These are phyloP conservation scores for Apodemus agrarius DNA, from an alignment of 2,797 vertebrate species.

Conservation along the genomic window DNA sequence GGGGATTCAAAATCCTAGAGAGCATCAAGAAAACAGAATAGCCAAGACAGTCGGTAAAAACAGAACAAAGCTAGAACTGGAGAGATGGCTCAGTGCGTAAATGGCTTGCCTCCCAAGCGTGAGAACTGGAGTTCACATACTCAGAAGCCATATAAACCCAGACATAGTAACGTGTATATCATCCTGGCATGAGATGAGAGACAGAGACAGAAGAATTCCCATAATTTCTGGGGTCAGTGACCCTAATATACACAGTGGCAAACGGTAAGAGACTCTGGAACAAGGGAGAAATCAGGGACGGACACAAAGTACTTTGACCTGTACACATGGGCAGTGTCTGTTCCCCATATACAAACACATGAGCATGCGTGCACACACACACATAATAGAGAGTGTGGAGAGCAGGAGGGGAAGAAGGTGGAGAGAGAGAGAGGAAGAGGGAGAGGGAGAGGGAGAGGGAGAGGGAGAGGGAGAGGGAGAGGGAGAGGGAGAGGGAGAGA, in stretches of 20 bases:
- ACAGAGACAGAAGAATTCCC: background rate
- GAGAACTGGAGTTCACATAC: background rate
- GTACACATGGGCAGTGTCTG: background rate
- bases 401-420: background rate
- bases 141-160: background rate
- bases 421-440: too few species aligned
- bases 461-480: background rate
- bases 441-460: too few species aligned
- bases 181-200: background rate
- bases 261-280: background rate
- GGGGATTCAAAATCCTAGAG: background rate
- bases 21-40: background rate
- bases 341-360: background rate
- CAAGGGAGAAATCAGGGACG: background rate
- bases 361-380: background rate
- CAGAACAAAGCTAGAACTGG: background rate
- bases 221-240: background rate
- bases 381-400: too few species aligned
- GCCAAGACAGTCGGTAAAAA: background rate
- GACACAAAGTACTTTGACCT: background rate
- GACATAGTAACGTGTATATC: too few species aligned
- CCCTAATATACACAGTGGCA: too few species aligned
- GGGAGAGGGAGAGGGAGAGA: background rate
- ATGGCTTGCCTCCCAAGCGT: background rate
- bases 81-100: rapidly evolving